Percentiles rank a stretch among this genome's conserved stretches.
Evolutionary conservation across 2,113 vertebrate species (phyloP).

Genomic region (Guaruba guarouba): DNA sequence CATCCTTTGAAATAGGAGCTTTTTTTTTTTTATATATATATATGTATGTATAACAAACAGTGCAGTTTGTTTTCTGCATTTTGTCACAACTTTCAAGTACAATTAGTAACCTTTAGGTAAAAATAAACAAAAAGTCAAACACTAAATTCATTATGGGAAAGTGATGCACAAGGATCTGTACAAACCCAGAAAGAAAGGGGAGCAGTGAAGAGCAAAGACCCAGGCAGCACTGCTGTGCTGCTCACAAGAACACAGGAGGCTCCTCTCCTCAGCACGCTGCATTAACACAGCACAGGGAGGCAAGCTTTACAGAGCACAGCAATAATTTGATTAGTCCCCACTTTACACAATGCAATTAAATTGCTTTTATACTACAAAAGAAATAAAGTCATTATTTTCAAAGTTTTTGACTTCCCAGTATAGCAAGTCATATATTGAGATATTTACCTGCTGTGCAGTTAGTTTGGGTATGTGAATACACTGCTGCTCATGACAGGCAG

Average conservation of each 20-base stretch:
- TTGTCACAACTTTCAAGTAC: neutral
- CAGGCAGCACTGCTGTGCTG: neutral
- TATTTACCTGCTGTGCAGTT: neutral
- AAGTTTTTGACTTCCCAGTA: neutral
- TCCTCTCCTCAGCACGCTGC: neutral
- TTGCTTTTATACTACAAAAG: neutral
- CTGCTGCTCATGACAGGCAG: neutral
- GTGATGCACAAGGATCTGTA: neutral
- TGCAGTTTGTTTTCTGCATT: neutral
- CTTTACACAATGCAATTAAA: constrained; percentile 15
- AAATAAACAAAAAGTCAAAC: neutral
- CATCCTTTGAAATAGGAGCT: neutral
- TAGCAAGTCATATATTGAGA: neutral
- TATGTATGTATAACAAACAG: neutral
- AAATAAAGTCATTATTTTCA: neutral
- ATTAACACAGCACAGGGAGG: neutral
- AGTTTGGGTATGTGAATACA: neutral
- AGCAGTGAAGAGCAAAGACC: neutral
- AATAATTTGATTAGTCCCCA: neutral
- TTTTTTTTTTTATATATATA: too few relatives aligned
- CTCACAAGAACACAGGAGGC: neutral
- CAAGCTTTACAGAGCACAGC: neutral
- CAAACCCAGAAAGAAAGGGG: neutral
- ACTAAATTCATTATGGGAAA: neutral
- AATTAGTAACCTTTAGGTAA: neutral